phyloP scores from a whole-genome alignment of 1,140 invertebrate genomes.

The Aphelenchoides fujianensis region DNA sequence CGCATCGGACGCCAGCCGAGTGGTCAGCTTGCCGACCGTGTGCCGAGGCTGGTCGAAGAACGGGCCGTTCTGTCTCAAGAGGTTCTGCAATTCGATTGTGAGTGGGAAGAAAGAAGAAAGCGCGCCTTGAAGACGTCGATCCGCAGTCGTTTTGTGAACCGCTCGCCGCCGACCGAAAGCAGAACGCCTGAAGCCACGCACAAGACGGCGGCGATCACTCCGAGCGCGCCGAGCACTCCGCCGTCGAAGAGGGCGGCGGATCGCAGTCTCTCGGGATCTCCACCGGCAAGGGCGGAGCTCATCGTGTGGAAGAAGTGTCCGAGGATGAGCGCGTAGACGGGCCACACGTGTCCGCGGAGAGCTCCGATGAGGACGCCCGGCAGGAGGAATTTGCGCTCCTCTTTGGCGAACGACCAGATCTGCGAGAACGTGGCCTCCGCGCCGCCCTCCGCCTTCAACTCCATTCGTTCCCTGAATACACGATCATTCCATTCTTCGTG shows the following conservation, averaged over 20 bases:
- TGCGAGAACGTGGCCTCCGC: constrained; percentile 38
- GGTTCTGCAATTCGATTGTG: constrained; percentile 48
- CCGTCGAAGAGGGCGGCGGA: constrained; percentile 26
- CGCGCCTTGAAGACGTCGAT: constrained; percentile 37
- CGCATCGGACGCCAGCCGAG: constrained; percentile 65
- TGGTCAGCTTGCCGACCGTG: constrained; percentile 64
- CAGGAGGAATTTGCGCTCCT: constrained; percentile 35
- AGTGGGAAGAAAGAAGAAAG: background rate
- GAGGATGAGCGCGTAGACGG: constrained; percentile 56
- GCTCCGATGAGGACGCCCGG: constrained; percentile 37
- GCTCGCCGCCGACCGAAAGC: constrained; percentile 39
- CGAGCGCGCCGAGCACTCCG: constrained; percentile 24
- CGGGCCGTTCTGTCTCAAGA: constrained; percentile 65
- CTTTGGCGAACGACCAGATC: constrained; percentile 45
- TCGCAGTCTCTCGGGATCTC: background rate
- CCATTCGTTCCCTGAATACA: background rate
- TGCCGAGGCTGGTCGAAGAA: constrained; percentile 66
- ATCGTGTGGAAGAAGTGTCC: constrained; percentile 52
- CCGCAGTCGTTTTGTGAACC: constrained; percentile 32
- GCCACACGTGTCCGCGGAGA: constrained; percentile 51
- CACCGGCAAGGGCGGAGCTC: constrained; percentile 22
- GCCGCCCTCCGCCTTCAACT: background rate
- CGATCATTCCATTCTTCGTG: too few relatives aligned
- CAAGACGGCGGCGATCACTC: constrained; percentile 19
- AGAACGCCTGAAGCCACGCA: constrained; percentile 32